Evolutionary conservation across 2,888 invertebrate genomes (phyloP).

Genomic region (Apamea monoglypha): DNA sequence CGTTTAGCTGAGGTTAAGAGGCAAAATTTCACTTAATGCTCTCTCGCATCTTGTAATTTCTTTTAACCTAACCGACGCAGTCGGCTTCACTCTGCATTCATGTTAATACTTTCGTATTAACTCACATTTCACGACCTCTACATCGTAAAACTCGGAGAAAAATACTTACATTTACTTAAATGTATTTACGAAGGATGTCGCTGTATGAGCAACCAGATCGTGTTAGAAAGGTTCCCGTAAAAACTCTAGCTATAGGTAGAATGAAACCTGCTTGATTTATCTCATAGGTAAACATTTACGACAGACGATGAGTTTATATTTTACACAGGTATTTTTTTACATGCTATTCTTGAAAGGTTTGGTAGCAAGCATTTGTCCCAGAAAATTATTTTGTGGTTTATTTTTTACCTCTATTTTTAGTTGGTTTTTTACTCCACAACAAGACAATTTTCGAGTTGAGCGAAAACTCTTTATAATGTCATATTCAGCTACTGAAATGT

Average conservation of each 20-base stretch:
- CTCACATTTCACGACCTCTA: constrained; percentile 38
- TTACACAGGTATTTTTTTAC: constrained; percentile 26
- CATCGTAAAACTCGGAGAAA: constrained; percentile 38
- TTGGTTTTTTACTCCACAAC: constrained; percentile 11
- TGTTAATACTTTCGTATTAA: constrained; percentile 55
- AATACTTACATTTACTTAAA: constrained; percentile 23
- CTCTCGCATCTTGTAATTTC: constrained; percentile 72
- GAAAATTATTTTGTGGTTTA: constrained; percentile 10
- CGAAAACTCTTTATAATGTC: constrained; percentile 41
- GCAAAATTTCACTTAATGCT: constrained; percentile 71
- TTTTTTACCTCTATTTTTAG: constrained; percentile 33
- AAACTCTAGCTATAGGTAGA: not conserved
- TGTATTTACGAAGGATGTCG: constrained; percentile 30
- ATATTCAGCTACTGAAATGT: constrained; percentile 58
- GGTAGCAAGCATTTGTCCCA: constrained; percentile 17
- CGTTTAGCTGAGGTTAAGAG: constrained; percentile 72
- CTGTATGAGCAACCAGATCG: constrained; percentile 23
- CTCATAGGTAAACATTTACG: constrained; percentile 28
- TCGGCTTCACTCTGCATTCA: constrained; percentile 53
- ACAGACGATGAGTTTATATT: constrained; percentile 33
- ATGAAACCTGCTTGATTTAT: too few species aligned
- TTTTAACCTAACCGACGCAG: constrained; percentile 67
- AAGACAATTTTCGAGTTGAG: constrained; percentile 53
- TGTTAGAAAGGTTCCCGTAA: constrained; percentile 19
- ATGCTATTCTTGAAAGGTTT: constrained; percentile 16